Evolutionary conservation across 1,140 invertebrate genomes (phyloP).

Genomic region (Stegodyphus mimosarum): DNA sequence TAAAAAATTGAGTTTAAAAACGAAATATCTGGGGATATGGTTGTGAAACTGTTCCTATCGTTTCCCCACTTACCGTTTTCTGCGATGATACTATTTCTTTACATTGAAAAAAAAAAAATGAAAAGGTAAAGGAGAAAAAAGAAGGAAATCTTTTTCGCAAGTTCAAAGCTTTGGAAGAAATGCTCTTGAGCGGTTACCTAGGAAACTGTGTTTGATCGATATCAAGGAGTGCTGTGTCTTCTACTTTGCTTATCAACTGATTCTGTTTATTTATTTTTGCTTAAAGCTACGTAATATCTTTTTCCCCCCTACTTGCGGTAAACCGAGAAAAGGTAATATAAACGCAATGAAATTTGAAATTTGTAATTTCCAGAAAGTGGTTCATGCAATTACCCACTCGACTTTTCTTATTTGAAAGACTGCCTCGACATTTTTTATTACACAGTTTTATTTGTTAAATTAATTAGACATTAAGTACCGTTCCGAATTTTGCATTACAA

Average conservation of each 20-base stretch:
- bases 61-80: conserved; percentile 40
- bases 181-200: conserved; percentile 47
- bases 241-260: conserved; percentile 41
- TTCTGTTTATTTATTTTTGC: conserved; percentile 46
- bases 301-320: not conserved
- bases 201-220: conserved; percentile 54
- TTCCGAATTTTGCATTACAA: no score
- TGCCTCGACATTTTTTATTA: no score
- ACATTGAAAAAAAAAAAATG: conserved; percentile 14
- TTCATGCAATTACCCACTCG: no score
- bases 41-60: conserved; percentile 47
- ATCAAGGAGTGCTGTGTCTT: conserved; percentile 26
- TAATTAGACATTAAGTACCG: no score
- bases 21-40: conserved; percentile 32
- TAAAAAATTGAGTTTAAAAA: conserved; percentile 44
- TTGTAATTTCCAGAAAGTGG: no score
- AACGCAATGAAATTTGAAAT: no score
- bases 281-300: conserved; percentile 28
- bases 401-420: no score
- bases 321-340: not conserved
- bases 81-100: conserved; percentile 44
- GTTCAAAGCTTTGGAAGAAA: conserved; percentile 57
- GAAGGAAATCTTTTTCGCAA: conserved; percentile 39
- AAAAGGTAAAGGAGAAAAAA: not conserved
- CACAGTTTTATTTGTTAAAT: no score